Base-by-base conservation (phyloP, 2,113 vertebrate genomes). In the Rhodinocichla rosea region DNA sequence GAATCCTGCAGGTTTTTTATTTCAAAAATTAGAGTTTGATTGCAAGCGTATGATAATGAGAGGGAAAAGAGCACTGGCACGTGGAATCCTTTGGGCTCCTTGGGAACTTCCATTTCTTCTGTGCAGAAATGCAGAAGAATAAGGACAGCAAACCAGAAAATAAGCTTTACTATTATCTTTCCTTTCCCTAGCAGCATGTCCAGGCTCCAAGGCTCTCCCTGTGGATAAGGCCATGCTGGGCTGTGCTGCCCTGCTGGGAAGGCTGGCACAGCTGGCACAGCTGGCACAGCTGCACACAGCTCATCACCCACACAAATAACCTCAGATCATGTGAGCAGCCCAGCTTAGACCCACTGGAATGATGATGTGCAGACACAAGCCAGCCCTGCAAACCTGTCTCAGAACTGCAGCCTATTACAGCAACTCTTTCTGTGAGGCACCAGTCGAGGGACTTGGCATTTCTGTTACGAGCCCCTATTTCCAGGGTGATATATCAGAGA, bases 1-100 rank as follows among this genome's bases (percentile, higher is more conserved):
- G 94, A 95, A 97, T 94, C 90, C 91, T 84, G 74, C 90, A 65
- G 90, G 62, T 87, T 93, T 97, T 97, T 97, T 95, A 96, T 97
- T 96, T 96, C 90, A 95, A 96, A 97, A 96, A 97, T 97, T 97
- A 94, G 96, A 84, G 94, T 96, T 85, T 96, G 94, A 97, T 95
- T 94, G 96, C 95, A 87, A 95, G 69, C 0, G 2, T 93, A 95
- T 92, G 95, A 88, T 97, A 97, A 97, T 97, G 89, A 97, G 89
- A 70, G 49, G 60, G 77, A 88, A 94, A 92, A 91, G 84, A 60
- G 62, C 45, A 16, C 69, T 56, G 73, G 91, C 63, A 91, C 3
- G 1, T 79, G 85, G 55, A 84, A 82, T 65, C 53, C 56, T 90
- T 63, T 53, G 28, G 79, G 83, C 52, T 96, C 95, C 89, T 49